These are phyloP conservation scores for Machimus rusticus DNA, from an alignment of 2,888 invertebrate species.

Conservation along the genomic window DNA sequence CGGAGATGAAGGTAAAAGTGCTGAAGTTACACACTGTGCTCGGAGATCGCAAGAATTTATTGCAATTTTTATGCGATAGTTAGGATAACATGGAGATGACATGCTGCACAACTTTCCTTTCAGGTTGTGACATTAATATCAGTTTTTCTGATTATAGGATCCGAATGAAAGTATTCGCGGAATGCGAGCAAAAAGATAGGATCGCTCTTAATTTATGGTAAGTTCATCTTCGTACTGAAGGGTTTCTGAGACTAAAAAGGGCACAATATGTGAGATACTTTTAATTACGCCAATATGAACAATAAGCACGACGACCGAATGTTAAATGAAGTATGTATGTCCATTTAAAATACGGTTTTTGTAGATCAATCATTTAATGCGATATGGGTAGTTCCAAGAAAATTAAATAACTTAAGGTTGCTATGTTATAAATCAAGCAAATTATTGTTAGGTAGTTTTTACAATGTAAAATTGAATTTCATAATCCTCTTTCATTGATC, in stretches of 20 bases:
- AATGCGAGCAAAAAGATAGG: background rate
- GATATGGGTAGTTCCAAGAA: background rate
- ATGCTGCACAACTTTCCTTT: constrained; percentile 25
- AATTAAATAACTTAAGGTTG: too few relatives aligned
- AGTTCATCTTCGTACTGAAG: background rate
- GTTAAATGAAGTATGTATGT: background rate
- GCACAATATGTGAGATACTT: background rate
- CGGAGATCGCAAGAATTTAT: background rate
- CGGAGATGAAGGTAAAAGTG: constrained; percentile 8
- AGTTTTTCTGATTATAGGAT: background rate
- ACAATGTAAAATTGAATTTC: too few relatives aligned
- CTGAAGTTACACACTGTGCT: background rate
- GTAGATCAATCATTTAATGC: background rate
- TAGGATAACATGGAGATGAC: background rate
- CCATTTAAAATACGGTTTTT: background rate
- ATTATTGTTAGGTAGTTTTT: too few relatives aligned
- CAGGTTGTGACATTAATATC: background rate
- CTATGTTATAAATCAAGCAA: too few relatives aligned
- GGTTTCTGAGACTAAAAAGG: background rate
- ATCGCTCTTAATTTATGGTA: background rate
- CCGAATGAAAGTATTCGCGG: background rate
- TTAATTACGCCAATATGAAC: background rate
- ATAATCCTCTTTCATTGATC: too few relatives aligned
- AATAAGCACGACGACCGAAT: background rate
- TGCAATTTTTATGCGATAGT: background rate